These are phyloP conservation scores for Caenorhabditis brenneri DNA, from an alignment of 1,140 invertebrate genomes.

Conservation along the genomic window DNA sequence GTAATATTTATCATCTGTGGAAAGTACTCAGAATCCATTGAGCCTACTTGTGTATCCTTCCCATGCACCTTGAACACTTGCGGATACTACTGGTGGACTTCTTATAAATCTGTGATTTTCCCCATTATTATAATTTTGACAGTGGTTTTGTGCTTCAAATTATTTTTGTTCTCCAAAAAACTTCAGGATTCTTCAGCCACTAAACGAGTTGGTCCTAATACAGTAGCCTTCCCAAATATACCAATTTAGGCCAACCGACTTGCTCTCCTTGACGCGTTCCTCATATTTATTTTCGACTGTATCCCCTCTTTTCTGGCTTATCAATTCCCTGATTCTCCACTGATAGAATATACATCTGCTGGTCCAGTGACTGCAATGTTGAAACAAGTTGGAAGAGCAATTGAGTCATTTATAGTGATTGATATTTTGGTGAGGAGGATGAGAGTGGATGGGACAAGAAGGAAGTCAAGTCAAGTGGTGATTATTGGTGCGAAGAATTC, in stretches of 20 bases:
- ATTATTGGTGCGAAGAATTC: no score
- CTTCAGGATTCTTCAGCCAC: not conserved
- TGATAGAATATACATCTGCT: not conserved
- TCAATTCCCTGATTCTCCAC: not conserved
- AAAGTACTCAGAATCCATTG: not conserved
- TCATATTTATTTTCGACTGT: slow-evolving; percentile 18
- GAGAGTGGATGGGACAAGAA: not conserved
- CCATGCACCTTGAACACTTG: slow-evolving; percentile 23
- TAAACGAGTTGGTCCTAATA: not conserved
- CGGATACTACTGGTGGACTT: not conserved
- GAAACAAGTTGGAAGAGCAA: not conserved
- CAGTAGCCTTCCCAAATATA: no score
- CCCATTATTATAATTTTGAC: slow-evolving; percentile 3
- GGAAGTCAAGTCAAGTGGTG: not conserved
- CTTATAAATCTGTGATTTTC: slow-evolving; percentile 9
- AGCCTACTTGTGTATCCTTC: not conserved
- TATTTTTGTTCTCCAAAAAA: not conserved
- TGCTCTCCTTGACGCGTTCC: not conserved
- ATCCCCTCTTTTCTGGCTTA: not conserved
- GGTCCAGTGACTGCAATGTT: not conserved
- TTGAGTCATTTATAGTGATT: not conserved
- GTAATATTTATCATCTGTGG: not conserved
- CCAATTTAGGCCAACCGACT: slow-evolving; percentile 22
- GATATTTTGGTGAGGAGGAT: not conserved
- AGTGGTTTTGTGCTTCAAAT: not conserved